Evolutionary conservation across 2,888 invertebrate species (phyloP), one percentile per base, ranked within the genome.

Genomic region (Arrhopalites spinosus): DNA sequence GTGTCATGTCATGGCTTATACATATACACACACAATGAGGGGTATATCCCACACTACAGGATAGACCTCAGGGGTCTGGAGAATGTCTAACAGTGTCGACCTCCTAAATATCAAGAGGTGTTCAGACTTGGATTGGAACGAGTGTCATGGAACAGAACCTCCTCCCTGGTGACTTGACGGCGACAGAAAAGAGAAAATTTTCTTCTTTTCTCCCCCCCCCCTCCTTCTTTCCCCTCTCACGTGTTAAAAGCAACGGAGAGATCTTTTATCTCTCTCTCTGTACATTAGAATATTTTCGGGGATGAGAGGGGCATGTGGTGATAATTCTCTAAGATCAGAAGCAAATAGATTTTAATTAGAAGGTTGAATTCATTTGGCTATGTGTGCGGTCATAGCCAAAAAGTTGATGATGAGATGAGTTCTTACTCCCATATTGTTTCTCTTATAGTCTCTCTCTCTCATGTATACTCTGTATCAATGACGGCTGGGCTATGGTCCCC

Each of bases 311-410:
- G 47, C 73, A 66, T 73, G 73, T 66, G 64, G 66, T 73, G 73
- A 73, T 73, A 67, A 73, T 64, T 67, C n/a, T n/a, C 66, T 56
- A 66, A 73, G 76, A 79, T 79, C 78, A 77, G 11, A 73, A 77
- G 67, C 77, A 77, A 78, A 79, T 79, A 78, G 79, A 79, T 79
- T 79, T 79, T 79, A 79, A 79, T 79, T 79, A 79, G 78, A 79
- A 79, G 78, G 78, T 68, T 74, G 74, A 67, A 74, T 74, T 74
- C 74, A 74, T 61, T 74, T 56, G 29, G 43, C 47, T 50, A 53
- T 66, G 74, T 45, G 74, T 36, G 36, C 29, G 74, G 74, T 72
- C 72, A 72, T 72, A 72, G 45, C 45, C 56, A 15, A 66, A 25
- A 69, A 63, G 63, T 72, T 72, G 72, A 72, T 72, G 56, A 53